phyloP scores from a whole-genome alignment of 2,888 invertebrate genomes.

The Philhelius pedissequus region DNA sequence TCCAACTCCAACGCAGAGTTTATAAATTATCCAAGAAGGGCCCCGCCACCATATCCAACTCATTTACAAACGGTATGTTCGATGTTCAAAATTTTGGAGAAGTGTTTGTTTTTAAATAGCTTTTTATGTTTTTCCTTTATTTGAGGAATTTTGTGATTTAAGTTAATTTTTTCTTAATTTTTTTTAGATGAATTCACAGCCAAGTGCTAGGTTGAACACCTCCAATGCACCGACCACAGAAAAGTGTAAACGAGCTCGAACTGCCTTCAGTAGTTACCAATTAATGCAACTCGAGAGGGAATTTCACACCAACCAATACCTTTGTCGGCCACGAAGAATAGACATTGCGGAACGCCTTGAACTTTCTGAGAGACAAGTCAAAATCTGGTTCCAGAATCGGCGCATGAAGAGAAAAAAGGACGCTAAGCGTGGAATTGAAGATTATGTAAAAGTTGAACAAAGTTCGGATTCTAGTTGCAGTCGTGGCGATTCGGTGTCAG shows the following conservation, averaged over 20 bases:
- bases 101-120: too few species aligned
- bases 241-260: constrained; percentile 88
- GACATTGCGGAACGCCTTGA: constrained; percentile 96
- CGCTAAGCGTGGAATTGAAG: constrained; percentile 36
- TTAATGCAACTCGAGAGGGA: constrained; percentile 97
- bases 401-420: constrained; percentile 87
- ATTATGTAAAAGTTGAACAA: constrained; percentile 19
- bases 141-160: too few species aligned
- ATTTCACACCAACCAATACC: constrained; percentile 96
- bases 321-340: constrained; percentile 94
- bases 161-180: too few species aligned
- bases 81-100: background rate
- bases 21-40: constrained; percentile 10
- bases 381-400: constrained; percentile 91
- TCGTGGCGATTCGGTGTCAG: constrained; percentile 26
- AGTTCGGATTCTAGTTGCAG: constrained; percentile 37
- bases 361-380: constrained; percentile 91
- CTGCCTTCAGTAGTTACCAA: constrained; percentile 97
- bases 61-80: constrained; percentile 58
- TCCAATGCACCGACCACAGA: constrained; percentile 20
- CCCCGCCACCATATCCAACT: constrained; percentile 48
- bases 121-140: too few species aligned
- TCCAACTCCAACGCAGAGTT: constrained; percentile 16
- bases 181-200: constrained; percentile 54
- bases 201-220: too few species aligned